A percentile compares a stretch with the other conserved stretches of the same genome.
Conservation (phyloP, 2,113 vertebrate species). For the Actinemys pallida region DNA sequence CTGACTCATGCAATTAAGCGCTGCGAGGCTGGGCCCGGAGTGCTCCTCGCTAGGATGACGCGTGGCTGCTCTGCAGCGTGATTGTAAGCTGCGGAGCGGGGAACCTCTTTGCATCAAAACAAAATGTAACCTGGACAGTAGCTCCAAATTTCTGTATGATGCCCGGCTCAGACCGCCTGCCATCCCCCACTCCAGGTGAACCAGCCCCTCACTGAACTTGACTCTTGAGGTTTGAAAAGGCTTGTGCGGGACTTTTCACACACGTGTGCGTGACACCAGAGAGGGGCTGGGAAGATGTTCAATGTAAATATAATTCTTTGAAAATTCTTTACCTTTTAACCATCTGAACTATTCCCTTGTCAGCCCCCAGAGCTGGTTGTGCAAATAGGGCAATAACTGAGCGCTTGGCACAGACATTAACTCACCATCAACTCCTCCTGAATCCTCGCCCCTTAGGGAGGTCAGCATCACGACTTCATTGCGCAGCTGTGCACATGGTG, state of each 20-base stretch:
- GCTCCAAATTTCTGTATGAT: conserved; percentile 6
- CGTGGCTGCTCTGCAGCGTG: conserved; percentile 49
- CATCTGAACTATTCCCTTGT: background rate
- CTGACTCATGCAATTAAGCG: conserved; percentile 15
- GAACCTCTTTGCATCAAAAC: conserved; percentile 50
- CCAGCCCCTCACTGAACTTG: background rate
- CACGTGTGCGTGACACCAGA: background rate
- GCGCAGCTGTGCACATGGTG: background rate
- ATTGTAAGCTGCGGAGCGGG: conserved; percentile 42
- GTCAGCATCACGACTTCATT: background rate
- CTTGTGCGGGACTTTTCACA: fast-evolving
- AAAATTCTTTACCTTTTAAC: background rate
- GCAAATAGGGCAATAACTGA: background rate
- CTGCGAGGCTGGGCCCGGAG: conserved; percentile 7
- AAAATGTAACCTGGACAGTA: conserved; percentile 35
- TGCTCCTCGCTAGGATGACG: conserved; percentile 57
- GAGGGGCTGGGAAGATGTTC: background rate
- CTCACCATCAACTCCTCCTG: too few relatives aligned
- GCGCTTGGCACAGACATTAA: background rate
- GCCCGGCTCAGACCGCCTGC: conserved; percentile 1
- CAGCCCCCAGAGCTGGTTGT: background rate
- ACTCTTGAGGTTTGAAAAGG: background rate
- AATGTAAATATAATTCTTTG: background rate
- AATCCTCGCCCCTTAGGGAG: too few relatives aligned
- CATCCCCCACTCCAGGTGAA: background rate